Evolutionary conservation across 2,888 invertebrate species (phyloP), one percentile per base, ranked within the genome.

Genomic region (Acanthococcus lagerstroemiae): DNA sequence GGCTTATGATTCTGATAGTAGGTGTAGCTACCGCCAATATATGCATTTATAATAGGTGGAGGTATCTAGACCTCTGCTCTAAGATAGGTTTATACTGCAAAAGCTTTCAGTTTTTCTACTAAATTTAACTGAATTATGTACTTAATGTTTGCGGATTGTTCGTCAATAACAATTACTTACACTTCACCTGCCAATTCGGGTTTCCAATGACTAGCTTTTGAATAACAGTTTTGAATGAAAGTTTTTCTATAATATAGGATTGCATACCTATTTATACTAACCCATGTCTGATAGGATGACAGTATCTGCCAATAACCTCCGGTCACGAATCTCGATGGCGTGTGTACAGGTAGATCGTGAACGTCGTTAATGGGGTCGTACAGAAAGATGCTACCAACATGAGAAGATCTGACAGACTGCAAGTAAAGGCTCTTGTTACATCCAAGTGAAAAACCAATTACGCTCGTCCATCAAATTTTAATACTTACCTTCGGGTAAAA

Each of bases 301-400:
- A 63, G 17, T 54, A 63, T 63, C 37, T 63, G 63, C 63, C 63
- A 63, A 52, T 63, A 63, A 52, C 63, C 63, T 26, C 63, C 63
- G 17, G 63, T 52, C 3, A 63, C 63, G 25, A 63, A 63, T 63
- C 63, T 63, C 9, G 63, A 63, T 9, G 63, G 63, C 30, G 54
- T 30, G 12, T 37, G 63, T 26, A 52, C 30, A 1, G 37, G 22
- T 24, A 52, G 54, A 21, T 63, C 63, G 24, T 63, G 27, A 30
- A 27, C 52, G 24, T 12, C 24, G 24, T 24, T 24, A 21, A 22
- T 5, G 9, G 52, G 30, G 44, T 63, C 52, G 9, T 54, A 54
- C 19, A 37, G 27, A 7, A 50, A 22, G 30, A 52, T 21, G 24
- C 52, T 44, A 22, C 54, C 54, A 24, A 44, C 54, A 24, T 63